Evolutionary conservation across 1,140 invertebrate species (phyloP), one percentile per base, ranked within the genome.

Genomic region (Temnothorax nylanderi): DNA sequence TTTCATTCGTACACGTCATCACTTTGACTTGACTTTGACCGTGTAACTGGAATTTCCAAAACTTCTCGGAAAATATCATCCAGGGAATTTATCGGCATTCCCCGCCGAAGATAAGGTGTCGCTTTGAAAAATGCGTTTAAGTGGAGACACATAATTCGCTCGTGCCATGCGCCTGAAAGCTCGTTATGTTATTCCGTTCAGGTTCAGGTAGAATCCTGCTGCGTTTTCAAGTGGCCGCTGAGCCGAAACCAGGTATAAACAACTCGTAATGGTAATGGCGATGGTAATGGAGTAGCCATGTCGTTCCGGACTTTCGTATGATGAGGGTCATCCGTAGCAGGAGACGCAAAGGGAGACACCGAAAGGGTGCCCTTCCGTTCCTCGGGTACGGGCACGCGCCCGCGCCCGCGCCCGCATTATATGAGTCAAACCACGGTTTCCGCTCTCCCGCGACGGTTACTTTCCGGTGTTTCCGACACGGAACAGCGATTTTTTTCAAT

Each of bases 201-300:
- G 3, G 37, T 6, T 82, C 37, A 75, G 69, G 80, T 71, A 75
- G 37, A 78, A 84, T 32, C 80, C 69, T 18, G 21, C 34, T 21
- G 80, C 37, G 49, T 4, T 13, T n/a, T 80, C 77, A 34, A 67
- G 62, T 80, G 69, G 65, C 16, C 26, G 51, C 16, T 16, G 37
- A 77, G 26, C 16, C 21, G 54, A 54, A 41, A 41, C 56, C 81
- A 85, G 82, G 72, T 85, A 85, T 62, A 85, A 89, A 88, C 86
- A 71, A 69, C 67, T 47, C 56, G 49, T 64, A 51, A 18, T 16
- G 47, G 67, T 81, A 88, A 88, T 71, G 78, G 56, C 18, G 32
- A 74, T 16, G 89, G 81, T 94, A 95, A 94, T 94, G 94, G 94
- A 95, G 92, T 94, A 94, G 91, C 94, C 90, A 89, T 95, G 94